These are phyloP conservation scores for Syndactyla subalaris DNA, from an alignment of 2,797 vertebrate species.

Conservation along the genomic window DNA sequence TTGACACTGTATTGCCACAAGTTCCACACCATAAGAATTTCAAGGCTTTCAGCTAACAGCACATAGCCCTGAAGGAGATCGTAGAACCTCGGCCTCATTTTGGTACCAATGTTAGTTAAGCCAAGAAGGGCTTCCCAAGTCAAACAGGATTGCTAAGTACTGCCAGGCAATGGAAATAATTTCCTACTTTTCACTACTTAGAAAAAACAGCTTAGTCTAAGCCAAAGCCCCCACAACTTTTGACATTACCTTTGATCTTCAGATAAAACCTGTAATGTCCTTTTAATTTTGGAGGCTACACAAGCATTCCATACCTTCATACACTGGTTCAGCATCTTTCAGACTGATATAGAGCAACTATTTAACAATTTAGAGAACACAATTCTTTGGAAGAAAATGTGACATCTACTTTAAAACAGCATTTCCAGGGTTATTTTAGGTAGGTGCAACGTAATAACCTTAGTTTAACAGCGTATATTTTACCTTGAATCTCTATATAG, in stretches of 20 bases:
- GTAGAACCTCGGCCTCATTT: background rate
- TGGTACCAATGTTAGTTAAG: background rate
- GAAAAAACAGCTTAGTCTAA: background rate
- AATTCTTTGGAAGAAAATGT: background rate
- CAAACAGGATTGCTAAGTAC: background rate
- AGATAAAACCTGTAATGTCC: background rate
- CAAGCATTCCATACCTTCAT: background rate
- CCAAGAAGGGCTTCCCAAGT: background rate
- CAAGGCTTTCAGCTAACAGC: slow-evolving; percentile 7
- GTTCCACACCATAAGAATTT: slow-evolving; percentile 22
- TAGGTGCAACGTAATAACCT: background rate
- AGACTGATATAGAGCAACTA: background rate
- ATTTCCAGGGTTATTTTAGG: background rate
- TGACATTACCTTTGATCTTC: background rate
- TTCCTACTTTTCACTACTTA: background rate
- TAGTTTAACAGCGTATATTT: background rate
- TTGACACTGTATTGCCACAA: slow-evolving; percentile 17
- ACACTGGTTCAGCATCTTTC: background rate
- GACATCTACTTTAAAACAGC: background rate
- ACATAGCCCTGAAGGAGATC: background rate
- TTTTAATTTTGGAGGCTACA: background rate
- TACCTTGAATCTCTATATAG: background rate
- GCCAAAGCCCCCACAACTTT: background rate
- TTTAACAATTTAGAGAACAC: background rate
- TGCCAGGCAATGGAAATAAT: background rate